Evolutionary conservation across 53 echinoderm and acorn worm genomes (phyloP).

Genomic region (Luidia sarsii): DNA sequence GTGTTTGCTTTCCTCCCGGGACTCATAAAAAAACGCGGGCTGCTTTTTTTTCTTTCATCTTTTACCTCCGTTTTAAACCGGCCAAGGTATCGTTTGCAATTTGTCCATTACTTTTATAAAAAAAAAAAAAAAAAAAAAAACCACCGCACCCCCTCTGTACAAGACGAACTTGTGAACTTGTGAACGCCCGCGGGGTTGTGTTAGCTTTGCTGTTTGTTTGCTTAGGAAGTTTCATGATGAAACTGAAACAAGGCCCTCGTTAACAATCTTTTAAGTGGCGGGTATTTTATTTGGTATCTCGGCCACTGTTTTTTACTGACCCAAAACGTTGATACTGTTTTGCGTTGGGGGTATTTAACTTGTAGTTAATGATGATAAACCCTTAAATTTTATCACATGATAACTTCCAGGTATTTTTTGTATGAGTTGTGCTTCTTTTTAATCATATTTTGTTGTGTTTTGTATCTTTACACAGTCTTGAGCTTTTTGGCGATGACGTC

Average conservation of each 20-base stretch:
- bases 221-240: too few relatives aligned
- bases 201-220: neutral
- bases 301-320: neutral
- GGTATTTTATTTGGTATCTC: neutral
- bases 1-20: slow-evolving; percentile 1
- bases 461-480: too few relatives aligned
- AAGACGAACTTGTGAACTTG: slow-evolving; percentile 23
- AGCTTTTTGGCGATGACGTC: slow-evolving; percentile 13
- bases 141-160: too few relatives aligned
- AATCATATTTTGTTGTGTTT: too few relatives aligned
- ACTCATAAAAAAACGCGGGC: slow-evolving; percentile 5
- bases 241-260: too few relatives aligned
- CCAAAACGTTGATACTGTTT: neutral
- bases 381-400: too few relatives aligned
- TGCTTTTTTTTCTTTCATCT: slow-evolving; percentile 1
- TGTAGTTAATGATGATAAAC: too few relatives aligned
- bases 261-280: neutral
- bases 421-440: too few relatives aligned
- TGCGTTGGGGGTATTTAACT: neutral
- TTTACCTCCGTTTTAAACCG: neutral
- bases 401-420: too few relatives aligned
- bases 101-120: slow-evolving; percentile 38
- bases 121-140: too few relatives aligned
- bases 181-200: neutral
- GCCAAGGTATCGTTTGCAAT: slow-evolving; percentile 27